Evolutionary conservation across 2,888 invertebrate genomes (phyloP).

Genomic region (Trichopoda pennipes): DNA sequence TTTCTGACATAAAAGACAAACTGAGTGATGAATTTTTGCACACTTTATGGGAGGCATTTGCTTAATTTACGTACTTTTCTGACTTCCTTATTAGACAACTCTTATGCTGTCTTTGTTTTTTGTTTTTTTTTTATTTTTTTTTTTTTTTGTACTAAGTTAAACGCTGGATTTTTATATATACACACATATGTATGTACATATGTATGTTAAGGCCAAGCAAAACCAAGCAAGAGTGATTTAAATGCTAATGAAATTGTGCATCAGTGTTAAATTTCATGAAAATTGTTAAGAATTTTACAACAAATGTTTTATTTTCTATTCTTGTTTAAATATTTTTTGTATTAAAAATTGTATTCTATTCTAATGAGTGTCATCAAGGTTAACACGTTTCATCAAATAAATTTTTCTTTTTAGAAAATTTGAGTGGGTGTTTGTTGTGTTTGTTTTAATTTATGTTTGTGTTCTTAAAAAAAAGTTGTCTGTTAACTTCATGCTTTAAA

Average conservation of each 20-base stretch:
- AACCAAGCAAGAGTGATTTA: slow-evolving; percentile 20
- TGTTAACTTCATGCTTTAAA: slow-evolving; percentile 53
- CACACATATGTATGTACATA: too few species aligned
- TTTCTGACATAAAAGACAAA: slow-evolving; percentile 53
- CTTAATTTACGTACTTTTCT: slow-evolving; percentile 29
- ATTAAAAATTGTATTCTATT: slow-evolving; percentile 42
- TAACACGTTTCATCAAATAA: slow-evolving; percentile 33
- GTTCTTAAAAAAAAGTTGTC: slow-evolving; percentile 21
- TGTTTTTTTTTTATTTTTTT: too few species aligned
- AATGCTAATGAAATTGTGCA: slow-evolving; percentile 38
- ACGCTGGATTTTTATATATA: too few species aligned
- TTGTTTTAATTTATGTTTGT: neutral
- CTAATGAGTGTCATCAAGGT: slow-evolving; percentile 61
- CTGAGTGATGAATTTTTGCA: slow-evolving; percentile 58
- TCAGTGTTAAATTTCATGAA: slow-evolving; percentile 8
- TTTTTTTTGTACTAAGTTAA: slow-evolving; percentile 13
- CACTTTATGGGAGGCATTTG: slow-evolving; percentile 51
- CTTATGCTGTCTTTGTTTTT: too few species aligned
- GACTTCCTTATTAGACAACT: slow-evolving; percentile 56
- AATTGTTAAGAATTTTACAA: neutral
- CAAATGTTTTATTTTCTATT: neutral
- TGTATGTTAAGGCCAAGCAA: slow-evolving; percentile 36
- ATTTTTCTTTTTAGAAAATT: slow-evolving; percentile 23
- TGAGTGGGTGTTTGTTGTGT: slow-evolving; percentile 45
- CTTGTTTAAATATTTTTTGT: neutral